Base-by-base conservation (phyloP, 2,888 invertebrate genomes). In the Abrostola tripartita region DNA sequence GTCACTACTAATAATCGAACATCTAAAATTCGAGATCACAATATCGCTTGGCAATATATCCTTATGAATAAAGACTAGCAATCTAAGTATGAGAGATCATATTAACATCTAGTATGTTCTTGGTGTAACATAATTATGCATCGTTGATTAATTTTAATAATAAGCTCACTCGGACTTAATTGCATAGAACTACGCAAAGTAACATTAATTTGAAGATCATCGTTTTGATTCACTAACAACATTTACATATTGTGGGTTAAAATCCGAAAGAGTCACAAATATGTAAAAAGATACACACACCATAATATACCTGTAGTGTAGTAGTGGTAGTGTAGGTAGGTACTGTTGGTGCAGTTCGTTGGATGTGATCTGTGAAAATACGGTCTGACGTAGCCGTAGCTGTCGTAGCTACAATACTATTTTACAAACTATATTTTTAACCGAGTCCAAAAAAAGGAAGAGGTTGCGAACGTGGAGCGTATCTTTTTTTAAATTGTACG, bases 1-100 rank as follows among this genome's bases (percentile, higher is more conserved):
- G 64, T 65, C 63, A 68, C 79, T 77, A 79, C 79, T 79, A 77
- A 78, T 47, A 71, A 71, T 70, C 69, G 73, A 76, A 81, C 52
- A 52, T 74, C 74, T 78, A 83, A 86, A 84, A 82, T 82, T 83
- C 81, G 85, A 88, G 87, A 93, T 92, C 92, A 93, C 92, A 92
- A 90, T 93, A 93, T 93, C 92, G 93, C 93, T 93, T 93, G 86
- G 92, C 93, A 93, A 92, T 93, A 92, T 87, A 83, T 82, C 67
- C 81, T 84, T 88, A 88, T 68, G 61, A 79, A 70, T 85, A 81
- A 83, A 64, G 74, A 86, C 86, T 86, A 89, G 85, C 81, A 78
- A 74, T 65, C 79, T 83, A 82, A 8, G 41, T n/a, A 24, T 75
- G 78, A 78, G 85, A 86, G 85, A 89, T 86, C 83, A 79, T 70